Conservation (phyloP, 2,113 vertebrate species). For the Urocynchramus pylzowi region DNA sequence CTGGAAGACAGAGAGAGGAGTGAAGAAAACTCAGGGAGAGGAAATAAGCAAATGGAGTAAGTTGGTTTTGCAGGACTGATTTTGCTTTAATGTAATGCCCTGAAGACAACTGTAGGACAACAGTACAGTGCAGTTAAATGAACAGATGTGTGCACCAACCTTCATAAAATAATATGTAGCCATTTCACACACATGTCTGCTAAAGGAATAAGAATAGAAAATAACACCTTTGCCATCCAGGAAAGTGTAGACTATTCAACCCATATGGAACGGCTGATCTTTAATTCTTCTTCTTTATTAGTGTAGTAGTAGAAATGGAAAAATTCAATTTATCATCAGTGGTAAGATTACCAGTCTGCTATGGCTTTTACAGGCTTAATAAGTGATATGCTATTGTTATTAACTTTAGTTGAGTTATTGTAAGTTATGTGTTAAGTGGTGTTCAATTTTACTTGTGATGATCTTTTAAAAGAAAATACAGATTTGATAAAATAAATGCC, state of each 20-base stretch:
- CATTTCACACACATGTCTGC: conserved; percentile 19
- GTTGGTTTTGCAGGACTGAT: background rate
- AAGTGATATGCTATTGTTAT: background rate
- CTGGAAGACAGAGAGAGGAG: background rate
- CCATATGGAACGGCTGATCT: background rate
- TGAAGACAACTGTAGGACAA: background rate
- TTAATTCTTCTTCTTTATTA: background rate
- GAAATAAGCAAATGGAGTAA: background rate
- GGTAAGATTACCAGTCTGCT: background rate
- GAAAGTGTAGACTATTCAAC: background rate
- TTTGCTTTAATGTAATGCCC: background rate
- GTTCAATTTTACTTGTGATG: background rate
- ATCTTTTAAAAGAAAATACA: background rate
- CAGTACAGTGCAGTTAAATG: background rate
- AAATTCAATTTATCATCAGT: background rate
- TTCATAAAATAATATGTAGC: conserved; percentile 4
- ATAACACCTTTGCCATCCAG: background rate
- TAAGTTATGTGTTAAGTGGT: background rate
- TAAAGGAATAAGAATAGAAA: conserved; percentile 41
- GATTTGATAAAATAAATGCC: background rate
- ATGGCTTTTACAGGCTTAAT: background rate
- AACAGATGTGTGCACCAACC: conserved; percentile 21
- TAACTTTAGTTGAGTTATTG: background rate
- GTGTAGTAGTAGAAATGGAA: conserved; percentile 2
- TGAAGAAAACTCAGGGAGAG: background rate